Conservation (phyloP, 2,113 vertebrate species). For the Gopherus evgoodei region DNA sequence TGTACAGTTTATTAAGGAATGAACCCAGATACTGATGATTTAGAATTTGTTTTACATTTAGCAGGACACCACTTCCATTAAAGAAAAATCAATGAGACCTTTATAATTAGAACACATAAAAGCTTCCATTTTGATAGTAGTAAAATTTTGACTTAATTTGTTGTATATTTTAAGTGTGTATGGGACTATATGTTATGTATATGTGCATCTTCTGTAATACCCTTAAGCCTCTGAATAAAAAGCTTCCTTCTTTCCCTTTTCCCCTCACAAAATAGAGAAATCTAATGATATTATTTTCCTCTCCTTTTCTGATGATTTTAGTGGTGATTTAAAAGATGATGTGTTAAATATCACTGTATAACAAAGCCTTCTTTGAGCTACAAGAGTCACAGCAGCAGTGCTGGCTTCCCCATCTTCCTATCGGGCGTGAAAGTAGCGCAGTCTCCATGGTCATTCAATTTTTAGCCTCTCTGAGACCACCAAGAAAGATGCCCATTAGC, state of each 20-base stretch:
- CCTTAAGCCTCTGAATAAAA: background rate
- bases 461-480: background rate
- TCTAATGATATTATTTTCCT: background rate
- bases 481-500: background rate
- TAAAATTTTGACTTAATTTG: background rate
- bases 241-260: background rate
- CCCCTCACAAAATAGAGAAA: background rate
- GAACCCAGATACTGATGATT: background rate
- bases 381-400: background rate
- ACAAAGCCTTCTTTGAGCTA: fast-evolving
- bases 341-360: background rate
- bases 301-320: background rate
- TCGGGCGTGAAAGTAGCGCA: background rate
- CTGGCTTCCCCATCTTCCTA: background rate
- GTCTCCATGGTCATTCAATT: background rate
- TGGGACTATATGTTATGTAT: background rate
- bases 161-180: background rate
- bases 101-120: background rate
- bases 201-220: fast-evolving
- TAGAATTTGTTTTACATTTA: background rate
- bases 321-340: background rate
- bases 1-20: background rate
- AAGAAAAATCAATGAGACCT: fast-evolving
- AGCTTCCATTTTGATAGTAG: background rate
- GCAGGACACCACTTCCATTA: background rate